phyloP scores from a whole-genome alignment of 2,797 vertebrate genomes.

The Phataginus tetradactyla region DNA sequence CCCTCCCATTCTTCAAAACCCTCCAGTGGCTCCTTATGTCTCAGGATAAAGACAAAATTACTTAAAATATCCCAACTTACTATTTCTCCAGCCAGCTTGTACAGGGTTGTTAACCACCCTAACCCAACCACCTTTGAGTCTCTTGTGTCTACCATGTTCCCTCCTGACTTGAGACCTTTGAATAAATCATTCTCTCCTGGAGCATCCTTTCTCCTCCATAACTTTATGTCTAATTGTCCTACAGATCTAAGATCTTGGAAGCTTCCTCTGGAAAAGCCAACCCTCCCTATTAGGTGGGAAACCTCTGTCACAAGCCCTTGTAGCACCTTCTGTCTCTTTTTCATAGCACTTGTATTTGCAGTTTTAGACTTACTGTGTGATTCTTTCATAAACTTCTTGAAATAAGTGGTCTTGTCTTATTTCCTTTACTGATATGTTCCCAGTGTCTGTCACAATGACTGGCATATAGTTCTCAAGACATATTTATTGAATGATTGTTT shows the following conservation, averaged over 20 bases:
- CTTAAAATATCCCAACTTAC: constrained; percentile 33
- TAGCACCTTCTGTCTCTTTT: constrained; percentile 1
- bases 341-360: neutral
- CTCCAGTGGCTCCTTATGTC: neutral
- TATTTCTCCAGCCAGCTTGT: constrained; percentile 2
- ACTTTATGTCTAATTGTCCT: constrained; percentile 42
- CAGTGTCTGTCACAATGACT: neutral
- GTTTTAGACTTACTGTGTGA: neutral
- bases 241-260: neutral
- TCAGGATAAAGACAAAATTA: neutral
- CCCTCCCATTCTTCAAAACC: constrained; percentile 1
- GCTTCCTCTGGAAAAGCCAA: constrained; percentile 43
- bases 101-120: neutral
- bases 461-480: neutral
- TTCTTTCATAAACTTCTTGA: constrained; percentile 48
- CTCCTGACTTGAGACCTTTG: neutral
- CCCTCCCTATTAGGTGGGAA: neutral
- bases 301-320: neutral
- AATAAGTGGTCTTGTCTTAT: neutral
- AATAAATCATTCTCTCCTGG: neutral
- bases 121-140: neutral
- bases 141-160: neutral
- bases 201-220: neutral
- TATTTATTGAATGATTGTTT: constrained; percentile 43
- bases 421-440: constrained; percentile 35